These are phyloP conservation scores for Clitarchus hookeri DNA, from an alignment of 2,888 invertebrate species.

Conservation along the genomic window DNA sequence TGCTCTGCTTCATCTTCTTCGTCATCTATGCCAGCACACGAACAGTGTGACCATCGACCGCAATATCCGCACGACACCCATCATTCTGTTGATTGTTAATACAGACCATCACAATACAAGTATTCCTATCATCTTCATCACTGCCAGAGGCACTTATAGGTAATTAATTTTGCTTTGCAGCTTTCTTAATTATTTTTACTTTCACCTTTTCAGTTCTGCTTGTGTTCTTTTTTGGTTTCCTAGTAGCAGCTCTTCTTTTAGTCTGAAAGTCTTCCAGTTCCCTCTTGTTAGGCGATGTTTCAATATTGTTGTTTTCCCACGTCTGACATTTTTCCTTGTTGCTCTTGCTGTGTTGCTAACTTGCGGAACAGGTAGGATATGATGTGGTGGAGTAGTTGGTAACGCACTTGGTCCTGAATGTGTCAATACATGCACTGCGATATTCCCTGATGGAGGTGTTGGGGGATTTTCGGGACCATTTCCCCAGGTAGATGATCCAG, in stretches of 20 bases:
- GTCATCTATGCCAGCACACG: conserved; percentile 26
- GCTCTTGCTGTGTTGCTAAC: too few species aligned
- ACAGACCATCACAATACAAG: conserved; percentile 2
- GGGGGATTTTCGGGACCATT: too few species aligned
- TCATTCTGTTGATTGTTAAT: conserved; percentile 2
- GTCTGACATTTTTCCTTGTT: too few species aligned
- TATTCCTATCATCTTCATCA: conserved; percentile 15
- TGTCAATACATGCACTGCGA: too few species aligned
- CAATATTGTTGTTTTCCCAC: too few species aligned
- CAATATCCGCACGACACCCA: neutral
- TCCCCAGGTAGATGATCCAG: too few species aligned
- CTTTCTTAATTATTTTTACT: neutral
- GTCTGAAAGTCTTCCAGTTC: neutral
- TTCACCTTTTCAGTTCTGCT: neutral
- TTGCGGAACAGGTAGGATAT: too few species aligned
- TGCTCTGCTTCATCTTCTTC: conserved; percentile 19
- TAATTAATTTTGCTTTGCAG: too few species aligned
- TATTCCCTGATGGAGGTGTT: too few species aligned
- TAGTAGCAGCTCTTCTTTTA: neutral
- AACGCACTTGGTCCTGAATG: neutral
- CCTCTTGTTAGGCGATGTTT: too few species aligned
- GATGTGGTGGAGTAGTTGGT: too few species aligned
- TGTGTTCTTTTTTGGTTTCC: neutral
- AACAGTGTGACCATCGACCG: conserved; percentile 18
- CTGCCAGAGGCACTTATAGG: neutral